Evolutionary conservation across 2,113 vertebrate genomes (phyloP).

Genomic region (Cryptotis parvus): DNA sequence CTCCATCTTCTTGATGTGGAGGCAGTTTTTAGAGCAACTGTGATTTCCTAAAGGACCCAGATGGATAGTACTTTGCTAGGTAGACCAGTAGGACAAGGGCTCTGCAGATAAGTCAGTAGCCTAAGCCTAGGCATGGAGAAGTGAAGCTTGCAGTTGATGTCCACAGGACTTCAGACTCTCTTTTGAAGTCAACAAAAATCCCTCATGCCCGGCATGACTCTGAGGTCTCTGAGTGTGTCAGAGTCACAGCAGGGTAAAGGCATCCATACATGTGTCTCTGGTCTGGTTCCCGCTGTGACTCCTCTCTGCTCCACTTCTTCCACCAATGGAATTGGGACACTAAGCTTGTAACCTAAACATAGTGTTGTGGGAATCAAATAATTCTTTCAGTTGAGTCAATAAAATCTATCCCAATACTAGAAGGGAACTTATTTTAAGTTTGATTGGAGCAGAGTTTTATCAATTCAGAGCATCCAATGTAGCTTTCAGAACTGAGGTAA

Average conservation of each 20-base stretch:
- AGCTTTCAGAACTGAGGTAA: background rate
- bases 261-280: accelerated
- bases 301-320: background rate
- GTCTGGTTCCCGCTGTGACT: background rate
- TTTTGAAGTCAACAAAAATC: accelerated
- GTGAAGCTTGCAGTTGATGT: accelerated
- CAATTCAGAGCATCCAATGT: background rate
- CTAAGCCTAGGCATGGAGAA: background rate
- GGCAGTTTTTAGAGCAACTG: background rate
- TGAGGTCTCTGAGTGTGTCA: accelerated
- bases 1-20: background rate
- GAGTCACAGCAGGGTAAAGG: accelerated
- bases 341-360: background rate
- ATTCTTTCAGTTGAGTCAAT: background rate
- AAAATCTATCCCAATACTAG: background rate
- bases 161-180: background rate
- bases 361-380: background rate
- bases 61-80: background rate
- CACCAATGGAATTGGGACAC: background rate
- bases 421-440: slow-evolving; percentile 35
- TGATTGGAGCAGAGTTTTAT: slow-evolving; percentile 3
- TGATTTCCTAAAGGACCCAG: background rate
- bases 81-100: background rate
- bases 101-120: background rate
- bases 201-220: too few species aligned